These are phyloP conservation scores for Oenanthe melanoleuca DNA, from an alignment of 2,113 vertebrate genomes.

Conservation along the genomic window DNA sequence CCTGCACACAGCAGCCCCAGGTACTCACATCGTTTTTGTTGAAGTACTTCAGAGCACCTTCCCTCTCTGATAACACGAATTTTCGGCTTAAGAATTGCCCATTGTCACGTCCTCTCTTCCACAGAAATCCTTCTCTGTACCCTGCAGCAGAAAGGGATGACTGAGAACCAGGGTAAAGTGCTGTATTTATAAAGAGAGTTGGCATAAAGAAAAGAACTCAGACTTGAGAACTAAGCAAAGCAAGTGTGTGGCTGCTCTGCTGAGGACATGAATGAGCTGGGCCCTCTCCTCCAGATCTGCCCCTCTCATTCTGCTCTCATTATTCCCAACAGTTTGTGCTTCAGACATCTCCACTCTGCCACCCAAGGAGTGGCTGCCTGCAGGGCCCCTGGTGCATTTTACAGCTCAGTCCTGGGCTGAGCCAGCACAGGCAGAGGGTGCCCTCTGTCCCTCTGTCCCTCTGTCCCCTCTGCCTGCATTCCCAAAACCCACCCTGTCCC, in stretches of 20 bases:
- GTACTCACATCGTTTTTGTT: constrained; percentile 92
- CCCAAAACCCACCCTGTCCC: rapidly evolving
- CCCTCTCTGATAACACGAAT: constrained; percentile 91
- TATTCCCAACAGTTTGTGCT: neutral
- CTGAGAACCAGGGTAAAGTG: neutral
- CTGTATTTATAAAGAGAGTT: neutral
- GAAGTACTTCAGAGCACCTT: constrained; percentile 94
- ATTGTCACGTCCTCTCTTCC: constrained; percentile 95
- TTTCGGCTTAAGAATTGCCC: constrained; percentile 93
- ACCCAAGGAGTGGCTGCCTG: neutral
- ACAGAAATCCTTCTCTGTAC: constrained; percentile 94
- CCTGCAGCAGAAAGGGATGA: constrained; percentile 69
- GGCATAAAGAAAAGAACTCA: neutral
- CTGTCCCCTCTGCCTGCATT: neutral
- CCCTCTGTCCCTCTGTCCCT: neutral
- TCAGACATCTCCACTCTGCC: neutral
- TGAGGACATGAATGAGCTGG: neutral
- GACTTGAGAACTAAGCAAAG: neutral
- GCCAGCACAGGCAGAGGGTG: neutral
- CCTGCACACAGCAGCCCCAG: neutral
- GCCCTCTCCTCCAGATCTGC: neutral
- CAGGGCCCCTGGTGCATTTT: neutral
- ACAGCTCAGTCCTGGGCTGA: neutral
- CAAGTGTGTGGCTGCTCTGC: neutral
- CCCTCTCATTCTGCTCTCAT: neutral